Base-by-base conservation (phyloP, 1,140 invertebrate species). In the Glomeris maerens region DNA sequence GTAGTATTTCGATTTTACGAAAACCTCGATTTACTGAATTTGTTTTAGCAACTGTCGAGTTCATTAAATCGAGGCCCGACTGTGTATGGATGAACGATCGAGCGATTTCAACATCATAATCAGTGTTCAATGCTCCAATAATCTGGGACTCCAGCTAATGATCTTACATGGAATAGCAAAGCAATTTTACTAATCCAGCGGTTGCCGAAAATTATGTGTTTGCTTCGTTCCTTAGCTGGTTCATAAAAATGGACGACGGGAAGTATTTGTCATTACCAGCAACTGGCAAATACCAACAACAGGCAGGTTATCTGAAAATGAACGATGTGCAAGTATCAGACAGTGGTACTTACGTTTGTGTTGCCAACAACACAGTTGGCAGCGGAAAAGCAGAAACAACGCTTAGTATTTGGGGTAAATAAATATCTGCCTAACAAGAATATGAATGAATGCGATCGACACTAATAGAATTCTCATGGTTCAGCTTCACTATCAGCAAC, bases 331-430 rank as follows among this genome's bases (percentile, higher is more conserved):
- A 42, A 5, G 40, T 21, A 17, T 5, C 84, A 60, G 85, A 90
- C 62, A 75, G 78, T 45, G 85, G 84, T 39, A 77, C 81, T 59
- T 88, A 87, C 67, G 74, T 87, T 48, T 89, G 86, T 64, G 80
- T 81, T 72, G 79, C 84, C 23, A 89, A 89, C 71, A 90, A 89
- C 63, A 84, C 83, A 5, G 81, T 81, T 1, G 85, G 84, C 7
- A 80, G 81, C 58, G 84, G 89, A 66, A 82, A 79, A 56, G 79
- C 85, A 36, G 80, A 85, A 63, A 79, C 87, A 58, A 81, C 81
- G 44, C 73, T 87, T 50, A 74, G 76, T 55, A 78, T 86, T 53
- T 74, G 75, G 69, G 73, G 76, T 77, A 60, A 68, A 65, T 62
- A 17, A 17, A 17, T 36, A 36, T 13, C 17, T 17, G 17, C 17